Percentiles rank a stretch among this genome's conserved stretches.
These are phyloP conservation scores for Papilio aristodemus DNA, from an alignment of 1,140 invertebrate genomes.

Conservation along the genomic window DNA sequence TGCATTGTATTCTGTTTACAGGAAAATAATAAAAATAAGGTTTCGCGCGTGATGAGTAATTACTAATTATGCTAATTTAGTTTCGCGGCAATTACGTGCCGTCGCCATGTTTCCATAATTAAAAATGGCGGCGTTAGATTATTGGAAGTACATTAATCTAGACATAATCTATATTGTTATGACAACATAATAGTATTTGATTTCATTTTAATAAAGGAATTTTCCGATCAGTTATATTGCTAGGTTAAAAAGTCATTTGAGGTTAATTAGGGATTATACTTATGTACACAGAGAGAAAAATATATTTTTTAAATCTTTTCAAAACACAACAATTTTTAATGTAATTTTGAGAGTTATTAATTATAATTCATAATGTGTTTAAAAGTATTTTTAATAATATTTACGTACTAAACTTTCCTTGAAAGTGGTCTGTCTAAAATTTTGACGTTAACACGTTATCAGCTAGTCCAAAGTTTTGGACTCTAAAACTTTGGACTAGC, in stretches of 20 bases:
- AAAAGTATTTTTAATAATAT: too few species aligned
- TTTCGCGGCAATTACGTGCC: background rate
- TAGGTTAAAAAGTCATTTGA: background rate
- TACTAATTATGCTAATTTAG: background rate
- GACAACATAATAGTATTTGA: background rate
- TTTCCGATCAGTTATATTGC: background rate
- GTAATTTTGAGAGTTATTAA: too few species aligned
- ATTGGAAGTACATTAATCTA: background rate
- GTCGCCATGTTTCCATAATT: constrained; percentile 1
- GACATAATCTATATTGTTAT: background rate
- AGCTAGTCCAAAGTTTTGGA: too few species aligned
- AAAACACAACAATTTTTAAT: too few species aligned
- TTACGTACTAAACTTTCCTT: too few species aligned
- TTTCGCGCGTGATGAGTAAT: background rate
- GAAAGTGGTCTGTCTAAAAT: too few species aligned
- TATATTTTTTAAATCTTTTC: too few species aligned
- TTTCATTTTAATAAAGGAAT: background rate
- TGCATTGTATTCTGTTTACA: background rate
- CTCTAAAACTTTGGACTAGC: too few species aligned
- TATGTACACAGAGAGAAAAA: too few species aligned
- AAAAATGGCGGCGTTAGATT: constrained; percentile 13
- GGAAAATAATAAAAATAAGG: constrained; percentile 11
- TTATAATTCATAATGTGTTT: too few species aligned
- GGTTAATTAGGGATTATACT: background rate
- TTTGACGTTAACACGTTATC: background rate